These are phyloP conservation scores for Semaprochilodus insignis DNA, from an alignment of 2,797 vertebrate species.

Conservation along the genomic window DNA sequence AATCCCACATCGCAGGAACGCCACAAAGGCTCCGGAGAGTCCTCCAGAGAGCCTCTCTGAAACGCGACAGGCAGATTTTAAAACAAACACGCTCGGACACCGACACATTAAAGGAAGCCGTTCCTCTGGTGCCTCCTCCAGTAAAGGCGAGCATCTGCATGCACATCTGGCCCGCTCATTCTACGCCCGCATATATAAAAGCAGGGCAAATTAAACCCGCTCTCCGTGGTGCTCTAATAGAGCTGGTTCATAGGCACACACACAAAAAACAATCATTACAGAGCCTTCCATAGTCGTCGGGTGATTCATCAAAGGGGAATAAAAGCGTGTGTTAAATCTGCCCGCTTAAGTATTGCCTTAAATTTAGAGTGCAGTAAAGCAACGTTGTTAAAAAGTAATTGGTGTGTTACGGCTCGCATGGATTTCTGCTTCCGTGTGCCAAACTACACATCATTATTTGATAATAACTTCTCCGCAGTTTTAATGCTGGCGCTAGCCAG, in stretches of 20 bases:
- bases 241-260: slow-evolving; percentile 1
- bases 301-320: slow-evolving; percentile 43
- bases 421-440: slow-evolving; percentile 25
- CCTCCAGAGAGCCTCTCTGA: slow-evolving; percentile 42
- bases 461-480: slow-evolving; percentile 13
- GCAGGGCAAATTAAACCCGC: slow-evolving; percentile 26
- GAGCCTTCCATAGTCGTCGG: slow-evolving; percentile 27
- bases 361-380: slow-evolving; percentile 45
- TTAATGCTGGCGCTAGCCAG: slow-evolving; percentile 1
- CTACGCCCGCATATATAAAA: slow-evolving; percentile 40
- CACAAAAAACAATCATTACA: slow-evolving; percentile 16
- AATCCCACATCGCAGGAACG: slow-evolving; percentile 62
- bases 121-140: slow-evolving; percentile 66
- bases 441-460: slow-evolving; percentile 25
- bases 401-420: slow-evolving; percentile 34
- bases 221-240: slow-evolving; percentile 29
- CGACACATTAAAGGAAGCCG: slow-evolving; percentile 64
- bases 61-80: slow-evolving; percentile 59
- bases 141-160: slow-evolving; percentile 69
- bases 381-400: slow-evolving; percentile 55
- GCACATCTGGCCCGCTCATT: slow-evolving; percentile 55
- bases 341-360: slow-evolving; percentile 41
- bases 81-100: slow-evolving; percentile 70
- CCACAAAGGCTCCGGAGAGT: slow-evolving; percentile 56
- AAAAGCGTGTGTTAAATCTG: slow-evolving; percentile 39